phyloP scores from a whole-genome alignment of 2,888 invertebrate species.

The Maniola hyperantus region DNA sequence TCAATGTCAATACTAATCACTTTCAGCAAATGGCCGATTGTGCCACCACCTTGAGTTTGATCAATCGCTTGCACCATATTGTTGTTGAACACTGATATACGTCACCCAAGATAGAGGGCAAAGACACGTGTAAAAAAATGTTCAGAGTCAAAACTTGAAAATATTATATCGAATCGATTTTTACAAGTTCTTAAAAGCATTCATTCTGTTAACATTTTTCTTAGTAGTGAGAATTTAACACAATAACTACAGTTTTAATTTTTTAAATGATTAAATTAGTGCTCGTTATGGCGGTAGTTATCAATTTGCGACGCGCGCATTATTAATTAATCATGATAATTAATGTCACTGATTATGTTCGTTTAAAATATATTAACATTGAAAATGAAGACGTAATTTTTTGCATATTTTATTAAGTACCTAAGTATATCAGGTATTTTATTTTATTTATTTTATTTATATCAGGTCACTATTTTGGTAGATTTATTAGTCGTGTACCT shows the following conservation, averaged over 20 bases:
- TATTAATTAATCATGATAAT: slow-evolving; percentile 6
- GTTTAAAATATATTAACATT: background rate
- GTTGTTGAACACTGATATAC: slow-evolving; percentile 13
- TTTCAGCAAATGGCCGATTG: slow-evolving; percentile 25
- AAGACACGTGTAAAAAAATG: too few species aligned
- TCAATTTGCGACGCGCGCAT: background rate
- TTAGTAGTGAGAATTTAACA: background rate
- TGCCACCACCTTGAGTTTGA: slow-evolving; percentile 24
- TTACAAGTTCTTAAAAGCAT: too few species aligned
- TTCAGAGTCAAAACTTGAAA: too few species aligned
- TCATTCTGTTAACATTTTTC: too few species aligned
- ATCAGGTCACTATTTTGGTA: too few species aligned
- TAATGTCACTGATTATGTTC: slow-evolving; percentile 5
- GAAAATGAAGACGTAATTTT: background rate
- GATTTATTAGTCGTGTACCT: too few species aligned
- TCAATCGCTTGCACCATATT: slow-evolving; percentile 18
- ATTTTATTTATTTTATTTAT: too few species aligned
- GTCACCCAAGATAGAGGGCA: background rate
- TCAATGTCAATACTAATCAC: slow-evolving; percentile 20
- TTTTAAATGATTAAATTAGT: background rate
- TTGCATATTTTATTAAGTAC: background rate
- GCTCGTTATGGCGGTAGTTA: background rate
- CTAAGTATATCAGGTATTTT: too few species aligned
- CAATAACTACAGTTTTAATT: background rate
- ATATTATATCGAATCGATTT: too few species aligned